phyloP scores from a whole-genome alignment of 2,797 vertebrate genomes.

The Brachyalestes nurse region DNA sequence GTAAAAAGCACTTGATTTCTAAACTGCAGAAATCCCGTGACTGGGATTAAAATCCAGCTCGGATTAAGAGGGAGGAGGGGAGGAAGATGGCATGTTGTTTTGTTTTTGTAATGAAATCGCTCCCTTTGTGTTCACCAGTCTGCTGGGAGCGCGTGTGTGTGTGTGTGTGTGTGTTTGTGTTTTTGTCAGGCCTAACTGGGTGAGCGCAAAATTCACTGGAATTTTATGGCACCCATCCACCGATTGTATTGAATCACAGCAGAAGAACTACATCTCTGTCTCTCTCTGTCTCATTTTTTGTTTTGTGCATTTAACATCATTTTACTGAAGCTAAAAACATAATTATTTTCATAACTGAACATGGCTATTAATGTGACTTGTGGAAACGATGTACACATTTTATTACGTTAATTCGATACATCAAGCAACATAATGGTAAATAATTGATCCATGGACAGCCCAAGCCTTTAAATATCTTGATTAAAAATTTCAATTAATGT shows the following conservation, averaged over 20 bases:
- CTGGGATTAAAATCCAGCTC: slow-evolving; percentile 50
- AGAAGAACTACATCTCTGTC: background rate
- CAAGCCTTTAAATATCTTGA: background rate
- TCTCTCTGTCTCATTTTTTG: background rate
- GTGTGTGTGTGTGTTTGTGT: slow-evolving; percentile 28
- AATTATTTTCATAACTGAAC: too few species aligned
- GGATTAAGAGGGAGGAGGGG: slow-evolving; percentile 38
- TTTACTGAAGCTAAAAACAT: too few species aligned
- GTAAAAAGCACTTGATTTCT: slow-evolving; percentile 13
- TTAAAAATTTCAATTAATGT: background rate
- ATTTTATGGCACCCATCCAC: slow-evolving; percentile 10
- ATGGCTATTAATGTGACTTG: too few species aligned
- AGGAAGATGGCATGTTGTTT: background rate
- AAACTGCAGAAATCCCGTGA: slow-evolving; percentile 34
- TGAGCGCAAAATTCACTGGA: background rate
- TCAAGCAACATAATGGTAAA: too few species aligned
- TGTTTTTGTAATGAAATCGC: slow-evolving; percentile 1
- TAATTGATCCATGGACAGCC: too few species aligned
- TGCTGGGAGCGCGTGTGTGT: slow-evolving; percentile 1
- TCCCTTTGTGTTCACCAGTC: slow-evolving; percentile 4
- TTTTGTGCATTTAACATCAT: background rate
- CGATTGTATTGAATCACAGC: slow-evolving; percentile 4
- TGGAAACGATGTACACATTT: too few species aligned
- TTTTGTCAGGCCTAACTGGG: background rate
- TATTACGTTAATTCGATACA: too few species aligned